These are phyloP conservation scores for Scelioninae gen. 1 DNA, from an alignment of 2,888 invertebrate species.

Conservation along the genomic window DNA sequence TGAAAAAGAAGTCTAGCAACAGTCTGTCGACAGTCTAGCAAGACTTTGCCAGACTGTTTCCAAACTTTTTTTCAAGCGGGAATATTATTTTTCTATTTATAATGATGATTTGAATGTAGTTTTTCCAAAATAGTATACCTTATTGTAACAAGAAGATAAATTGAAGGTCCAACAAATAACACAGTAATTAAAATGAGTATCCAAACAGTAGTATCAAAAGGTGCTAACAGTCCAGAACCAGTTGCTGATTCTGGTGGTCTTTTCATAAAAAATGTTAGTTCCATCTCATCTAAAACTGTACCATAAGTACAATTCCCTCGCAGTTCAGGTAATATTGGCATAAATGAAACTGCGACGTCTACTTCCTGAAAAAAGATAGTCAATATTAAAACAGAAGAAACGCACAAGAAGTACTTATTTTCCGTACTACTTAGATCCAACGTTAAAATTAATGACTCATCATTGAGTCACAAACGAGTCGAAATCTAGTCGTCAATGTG, in stretches of 20 bases:
- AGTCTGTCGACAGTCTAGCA: too few species aligned
- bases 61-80: too few species aligned
- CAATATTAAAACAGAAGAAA: too few species aligned
- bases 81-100: too few species aligned
- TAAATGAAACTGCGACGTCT: constrained; percentile 91
- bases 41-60: too few species aligned
- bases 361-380: constrained; percentile 87
- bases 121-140: constrained; percentile 85
- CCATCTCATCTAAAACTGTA: constrained; percentile 89
- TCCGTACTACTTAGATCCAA: too few species aligned
- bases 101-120: too few species aligned
- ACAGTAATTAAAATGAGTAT: constrained; percentile 57
- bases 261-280: constrained; percentile 92
- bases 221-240: constrained; percentile 92
- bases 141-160: constrained; percentile 89
- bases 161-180: constrained; percentile 89
- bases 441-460: too few species aligned
- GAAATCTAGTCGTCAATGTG: too few species aligned
- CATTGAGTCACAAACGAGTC: too few species aligned
- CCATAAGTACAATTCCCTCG: constrained; percentile 85
- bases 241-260: constrained; percentile 92
- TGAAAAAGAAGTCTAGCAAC: too few species aligned
- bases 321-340: constrained; percentile 88
- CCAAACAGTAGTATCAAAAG: constrained; percentile 91
- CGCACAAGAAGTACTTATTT: too few species aligned